Conservation (phyloP, 2,888 invertebrate species). For the Monopis laevigella region DNA sequence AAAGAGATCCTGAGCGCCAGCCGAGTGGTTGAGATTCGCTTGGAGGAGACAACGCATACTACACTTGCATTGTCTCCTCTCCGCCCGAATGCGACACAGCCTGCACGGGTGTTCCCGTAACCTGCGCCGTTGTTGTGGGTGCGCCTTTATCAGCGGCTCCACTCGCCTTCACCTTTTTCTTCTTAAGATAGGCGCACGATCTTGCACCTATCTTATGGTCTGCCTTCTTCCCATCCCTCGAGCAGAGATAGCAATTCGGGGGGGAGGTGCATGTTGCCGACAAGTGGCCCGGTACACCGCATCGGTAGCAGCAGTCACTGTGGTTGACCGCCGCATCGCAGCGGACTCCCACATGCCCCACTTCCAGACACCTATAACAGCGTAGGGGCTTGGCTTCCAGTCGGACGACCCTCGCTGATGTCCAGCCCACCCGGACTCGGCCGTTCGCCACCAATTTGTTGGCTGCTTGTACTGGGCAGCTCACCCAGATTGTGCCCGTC, state of each 20-base stretch:
- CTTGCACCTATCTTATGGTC: neutral
- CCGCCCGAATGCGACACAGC: too few relatives aligned
- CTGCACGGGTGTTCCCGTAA: too few relatives aligned
- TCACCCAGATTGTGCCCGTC: neutral
- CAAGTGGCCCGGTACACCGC: neutral
- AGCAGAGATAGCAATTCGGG: neutral
- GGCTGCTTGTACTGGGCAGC: constrained; percentile 10
- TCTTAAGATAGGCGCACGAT: neutral
- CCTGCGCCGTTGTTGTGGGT: neutral
- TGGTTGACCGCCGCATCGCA: constrained; percentile 3
- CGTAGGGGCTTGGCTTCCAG: neutral
- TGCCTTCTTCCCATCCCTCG: neutral
- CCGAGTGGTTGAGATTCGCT: constrained; percentile 11
- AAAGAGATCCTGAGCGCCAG: constrained; percentile 6
- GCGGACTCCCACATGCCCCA: constrained; percentile 1
- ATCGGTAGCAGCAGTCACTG: constrained; percentile 4
- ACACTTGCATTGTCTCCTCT: neutral
- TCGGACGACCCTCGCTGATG: neutral
- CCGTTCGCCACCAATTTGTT: neutral
- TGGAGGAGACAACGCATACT: neutral
- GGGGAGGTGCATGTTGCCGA: neutral
- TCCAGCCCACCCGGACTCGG: constrained; percentile 7
- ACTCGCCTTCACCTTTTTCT: neutral
- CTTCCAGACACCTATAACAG: constrained; percentile 6
- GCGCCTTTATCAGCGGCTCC: neutral